Percentiles rank a stretch among this genome's conserved stretches.
Evolutionary conservation across 2,888 invertebrate species (phyloP).

Genomic region (Caenorhabditis auriculariae): DNA sequence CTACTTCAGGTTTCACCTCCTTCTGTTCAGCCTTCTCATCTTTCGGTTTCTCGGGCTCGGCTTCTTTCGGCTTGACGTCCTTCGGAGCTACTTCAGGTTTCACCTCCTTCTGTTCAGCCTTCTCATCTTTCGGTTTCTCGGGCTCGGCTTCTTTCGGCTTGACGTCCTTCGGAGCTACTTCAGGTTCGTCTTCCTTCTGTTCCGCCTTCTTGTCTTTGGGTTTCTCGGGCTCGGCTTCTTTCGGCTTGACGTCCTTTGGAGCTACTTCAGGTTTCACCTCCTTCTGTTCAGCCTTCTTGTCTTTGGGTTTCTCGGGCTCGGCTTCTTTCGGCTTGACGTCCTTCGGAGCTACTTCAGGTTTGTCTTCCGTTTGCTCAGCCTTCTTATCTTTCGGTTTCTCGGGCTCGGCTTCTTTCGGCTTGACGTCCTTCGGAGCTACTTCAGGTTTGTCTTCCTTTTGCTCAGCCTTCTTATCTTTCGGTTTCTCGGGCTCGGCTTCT

Average conservation of each 20-base stretch:
- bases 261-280: too few relatives aligned
- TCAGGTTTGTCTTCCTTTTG: background rate
- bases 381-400: background rate
- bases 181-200: background rate
- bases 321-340: too few relatives aligned
- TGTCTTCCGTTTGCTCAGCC: too few relatives aligned
- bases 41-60: slow-evolving; percentile 3
- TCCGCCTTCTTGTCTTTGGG: background rate
- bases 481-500: background rate
- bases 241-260: too few relatives aligned
- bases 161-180: background rate
- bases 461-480: background rate
- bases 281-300: too few relatives aligned
- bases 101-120: background rate
- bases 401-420: background rate
- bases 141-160: background rate
- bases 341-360: too few relatives aligned
- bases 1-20: background rate
- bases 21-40: slow-evolving; percentile 6
- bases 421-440: background rate
- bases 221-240: background rate
- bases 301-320: too few relatives aligned
- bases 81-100: background rate
- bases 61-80: background rate
- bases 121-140: background rate